Base-by-base conservation (phyloP, 2,113 vertebrate species). In the Catharus fuscescens region DNA sequence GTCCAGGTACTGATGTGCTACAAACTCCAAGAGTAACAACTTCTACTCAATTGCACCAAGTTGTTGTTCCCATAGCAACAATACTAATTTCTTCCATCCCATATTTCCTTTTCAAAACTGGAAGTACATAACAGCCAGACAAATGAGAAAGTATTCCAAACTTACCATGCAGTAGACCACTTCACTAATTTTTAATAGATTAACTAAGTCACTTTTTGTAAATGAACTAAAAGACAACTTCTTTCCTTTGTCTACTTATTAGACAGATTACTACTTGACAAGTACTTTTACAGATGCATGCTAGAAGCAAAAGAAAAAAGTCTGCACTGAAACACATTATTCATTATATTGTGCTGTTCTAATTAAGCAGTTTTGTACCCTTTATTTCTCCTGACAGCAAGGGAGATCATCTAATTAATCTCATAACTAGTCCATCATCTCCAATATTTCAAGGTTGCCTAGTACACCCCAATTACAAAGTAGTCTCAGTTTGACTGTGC, bases 51-150 rank as follows among this genome's bases (percentile, higher is more conserved):
- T 7, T 73, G 64, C 77, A 93, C 67, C 89, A 90, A 96, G 65
- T 83, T 76, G 85, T 67, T n/a, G 67, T 88, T 95, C 77, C 95
- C 87, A 95, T 91, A 86, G 96, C 91, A 98, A 96, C 93, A 53
- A 16, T 23, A 95, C 26, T 56, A 47, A 14, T 25, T 95, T 82
- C 53, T 95, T 88, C 88, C 32, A 95, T 90, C 57, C 26, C 81
- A 28, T 78, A 17, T 80, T 94, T 97, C 95, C 80, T 92, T 97
- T 86, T 86, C 76, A 79, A 91, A 96, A 45, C 14, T 57, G 16
- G n/a, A 95, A 92, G 54, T 24, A 53, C 16, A 5, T 72, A 79
- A 92, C 21, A 81, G 45, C 50, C 66, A 79, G 52, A 73, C 9
- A 65, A 90, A 57, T 45, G 32, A 86, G 54, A 85, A 81, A 31